These are phyloP conservation scores for Latheticus oryzae DNA, from an alignment of 2,888 invertebrate species.

Conservation along the genomic window DNA sequence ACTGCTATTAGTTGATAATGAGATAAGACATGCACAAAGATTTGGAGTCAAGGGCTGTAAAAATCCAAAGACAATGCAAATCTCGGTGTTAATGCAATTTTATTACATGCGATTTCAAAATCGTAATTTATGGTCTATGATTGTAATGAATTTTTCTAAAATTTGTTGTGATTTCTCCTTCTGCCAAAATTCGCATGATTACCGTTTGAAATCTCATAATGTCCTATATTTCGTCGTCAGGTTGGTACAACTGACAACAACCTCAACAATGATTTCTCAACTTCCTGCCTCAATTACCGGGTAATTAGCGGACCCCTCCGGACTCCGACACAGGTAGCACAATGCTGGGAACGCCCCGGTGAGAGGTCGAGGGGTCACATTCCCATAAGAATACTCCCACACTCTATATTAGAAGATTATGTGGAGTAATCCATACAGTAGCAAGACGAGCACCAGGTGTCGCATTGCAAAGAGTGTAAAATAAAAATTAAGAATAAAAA, in stretches of 20 bases:
- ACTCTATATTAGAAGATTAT: constrained; percentile 62
- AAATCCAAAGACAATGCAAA: too few relatives aligned
- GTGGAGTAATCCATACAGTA: constrained; percentile 39
- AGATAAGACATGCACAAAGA: too few relatives aligned
- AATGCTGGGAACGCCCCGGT: constrained; percentile 66
- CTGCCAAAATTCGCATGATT: constrained; percentile 25
- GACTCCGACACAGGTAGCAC: constrained; percentile 59
- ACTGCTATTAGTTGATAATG: too few relatives aligned
- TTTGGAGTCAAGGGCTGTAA: too few relatives aligned
- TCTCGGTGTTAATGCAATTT: too few relatives aligned
- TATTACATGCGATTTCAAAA: too few relatives aligned
- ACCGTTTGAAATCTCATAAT: constrained; percentile 9
- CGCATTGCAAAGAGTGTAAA: constrained; percentile 29
- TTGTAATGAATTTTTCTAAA: too few relatives aligned
- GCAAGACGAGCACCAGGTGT: constrained; percentile 14
- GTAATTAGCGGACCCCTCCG: constrained; percentile 61
- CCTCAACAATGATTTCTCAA: constrained; percentile 60
- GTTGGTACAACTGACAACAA: constrained; percentile 15
- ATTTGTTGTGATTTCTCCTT: too few relatives aligned
- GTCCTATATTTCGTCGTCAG: constrained; percentile 34
- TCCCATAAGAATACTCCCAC: constrained; percentile 67
- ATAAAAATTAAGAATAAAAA: constrained; percentile 19
- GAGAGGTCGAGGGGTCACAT: constrained; percentile 65
- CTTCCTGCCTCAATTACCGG: constrained; percentile 66
- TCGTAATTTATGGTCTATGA: too few relatives aligned